These are phyloP conservation scores for Pterostichus niger DNA, from an alignment of 2,888 invertebrate genomes.

Conservation along the genomic window DNA sequence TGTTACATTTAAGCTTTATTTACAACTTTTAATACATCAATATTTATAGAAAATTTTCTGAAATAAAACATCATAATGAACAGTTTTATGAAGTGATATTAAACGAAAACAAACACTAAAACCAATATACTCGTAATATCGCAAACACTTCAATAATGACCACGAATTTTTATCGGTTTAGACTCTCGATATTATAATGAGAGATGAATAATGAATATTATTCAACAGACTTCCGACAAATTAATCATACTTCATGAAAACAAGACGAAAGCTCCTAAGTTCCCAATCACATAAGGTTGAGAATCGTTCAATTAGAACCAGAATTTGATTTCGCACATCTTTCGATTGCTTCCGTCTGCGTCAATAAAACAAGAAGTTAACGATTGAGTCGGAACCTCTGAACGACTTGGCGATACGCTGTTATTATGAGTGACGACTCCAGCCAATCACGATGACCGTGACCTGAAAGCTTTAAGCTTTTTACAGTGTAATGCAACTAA, in stretches of 20 bases:
- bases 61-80: too few relatives aligned
- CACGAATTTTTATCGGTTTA: background rate
- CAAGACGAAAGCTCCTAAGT: background rate
- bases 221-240: background rate
- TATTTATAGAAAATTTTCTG: too few relatives aligned
- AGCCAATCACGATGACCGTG: conserved; percentile 37
- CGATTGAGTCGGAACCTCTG: conserved; percentile 6
- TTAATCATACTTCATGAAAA: conserved; percentile 1
- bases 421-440: conserved; percentile 25
- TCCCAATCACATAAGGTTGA: conserved; percentile 14
- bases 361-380: conserved; percentile 49
- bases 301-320: conserved; percentile 13
- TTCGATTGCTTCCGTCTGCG: conserved; percentile 54
- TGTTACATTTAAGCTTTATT: too few relatives aligned
- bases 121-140: background rate
- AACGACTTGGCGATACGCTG: conserved; percentile 3
- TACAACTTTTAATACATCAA: too few relatives aligned
- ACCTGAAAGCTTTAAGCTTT: conserved; percentile 29
- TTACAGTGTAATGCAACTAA: conserved; percentile 23
- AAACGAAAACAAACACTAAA: background rate
- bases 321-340: conserved; percentile 45
- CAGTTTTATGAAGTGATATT: too few relatives aligned
- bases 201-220: conserved; percentile 8
- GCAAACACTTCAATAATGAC: background rate
- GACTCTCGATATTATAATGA: background rate